phyloP scores from a whole-genome alignment of 2,888 invertebrate genomes.

The Noctua janthe region DNA sequence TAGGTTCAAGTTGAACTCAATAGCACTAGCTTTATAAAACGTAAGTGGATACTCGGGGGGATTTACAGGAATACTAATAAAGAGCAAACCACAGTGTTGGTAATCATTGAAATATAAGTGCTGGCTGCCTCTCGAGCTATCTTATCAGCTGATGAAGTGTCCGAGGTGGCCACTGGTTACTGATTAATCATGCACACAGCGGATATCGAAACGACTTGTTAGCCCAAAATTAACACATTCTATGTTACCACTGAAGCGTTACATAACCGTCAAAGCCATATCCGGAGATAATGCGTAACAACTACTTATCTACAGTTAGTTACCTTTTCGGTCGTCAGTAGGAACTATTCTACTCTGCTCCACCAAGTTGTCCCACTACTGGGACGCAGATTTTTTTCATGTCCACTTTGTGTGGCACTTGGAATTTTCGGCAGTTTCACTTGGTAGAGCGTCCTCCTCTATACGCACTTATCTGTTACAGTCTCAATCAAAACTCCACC shows the following conservation, averaged over 20 bases:
- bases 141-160: slow-evolving; percentile 30
- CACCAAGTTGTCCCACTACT: not conserved
- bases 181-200: slow-evolving; percentile 9
- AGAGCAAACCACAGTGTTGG: slow-evolving; percentile 23
- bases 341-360: not conserved
- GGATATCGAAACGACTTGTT: slow-evolving; percentile 35
- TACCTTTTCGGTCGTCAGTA: not conserved
- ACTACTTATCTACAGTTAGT: slow-evolving; percentile 1
- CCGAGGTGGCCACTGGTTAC: slow-evolving; percentile 17
- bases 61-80: slow-evolving; percentile 17
- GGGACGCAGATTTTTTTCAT: not conserved
- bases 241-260: slow-evolving; percentile 25
- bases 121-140: slow-evolving; percentile 19
- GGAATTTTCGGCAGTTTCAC: not conserved
- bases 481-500: not conserved
- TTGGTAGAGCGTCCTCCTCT: not conserved
- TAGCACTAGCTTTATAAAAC: slow-evolving; percentile 13
- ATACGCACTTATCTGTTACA: not conserved
- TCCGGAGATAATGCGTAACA: slow-evolving; percentile 34
- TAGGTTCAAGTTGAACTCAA: not conserved
- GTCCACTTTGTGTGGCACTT: not conserved
- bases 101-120: slow-evolving; percentile 17
- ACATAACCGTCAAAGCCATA: slow-evolving; percentile 12
- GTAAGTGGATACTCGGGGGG: slow-evolving; percentile 24
- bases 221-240: slow-evolving; percentile 27